phyloP scores from a whole-genome alignment of 1,140 invertebrate genomes.

The Rhyzopertha dominica region DNA sequence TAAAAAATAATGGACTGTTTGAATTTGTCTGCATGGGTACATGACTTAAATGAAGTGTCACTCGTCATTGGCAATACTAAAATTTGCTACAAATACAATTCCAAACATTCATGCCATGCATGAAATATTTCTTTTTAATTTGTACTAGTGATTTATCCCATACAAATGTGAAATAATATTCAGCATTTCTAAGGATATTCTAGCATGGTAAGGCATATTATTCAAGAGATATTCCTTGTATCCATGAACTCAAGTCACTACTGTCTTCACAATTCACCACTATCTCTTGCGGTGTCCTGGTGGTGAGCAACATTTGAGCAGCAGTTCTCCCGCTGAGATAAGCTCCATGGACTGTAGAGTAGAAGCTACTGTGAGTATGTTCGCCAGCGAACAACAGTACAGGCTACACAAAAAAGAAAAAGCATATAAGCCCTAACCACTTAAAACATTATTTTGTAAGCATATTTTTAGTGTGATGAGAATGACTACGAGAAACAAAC shows the following conservation, averaged over 20 bases:
- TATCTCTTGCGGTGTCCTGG: conserved; percentile 55
- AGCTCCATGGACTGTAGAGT: conserved; percentile 92
- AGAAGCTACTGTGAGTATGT: conserved; percentile 90
- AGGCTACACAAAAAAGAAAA: conserved; percentile 61
- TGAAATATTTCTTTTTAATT: too few relatives aligned
- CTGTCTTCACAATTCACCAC: conserved; percentile 61
- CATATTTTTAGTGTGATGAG: neutral
- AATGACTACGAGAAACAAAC: neutral
- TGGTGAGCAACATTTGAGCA: conserved; percentile 64
- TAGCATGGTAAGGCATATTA: conserved; percentile 36
- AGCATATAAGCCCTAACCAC: neutral
- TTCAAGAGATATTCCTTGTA: conserved; percentile 70
- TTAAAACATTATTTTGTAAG: neutral
- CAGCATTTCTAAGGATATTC: too few relatives aligned
- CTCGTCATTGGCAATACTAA: too few relatives aligned
- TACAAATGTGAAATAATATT: too few relatives aligned
- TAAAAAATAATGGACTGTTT: too few relatives aligned
- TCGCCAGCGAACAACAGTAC: conserved; percentile 87
- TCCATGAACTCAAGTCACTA: conserved; percentile 78
- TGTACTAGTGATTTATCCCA: too few relatives aligned
- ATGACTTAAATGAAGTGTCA: too few relatives aligned
- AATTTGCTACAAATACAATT: too few relatives aligned
- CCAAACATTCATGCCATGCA: too few relatives aligned
- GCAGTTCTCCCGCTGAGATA: conserved; percentile 84
- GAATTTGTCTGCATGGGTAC: too few relatives aligned